These are phyloP conservation scores for Tetramorium simillimum DNA, from an alignment of 1,140 invertebrate genomes.

Conservation along the genomic window DNA sequence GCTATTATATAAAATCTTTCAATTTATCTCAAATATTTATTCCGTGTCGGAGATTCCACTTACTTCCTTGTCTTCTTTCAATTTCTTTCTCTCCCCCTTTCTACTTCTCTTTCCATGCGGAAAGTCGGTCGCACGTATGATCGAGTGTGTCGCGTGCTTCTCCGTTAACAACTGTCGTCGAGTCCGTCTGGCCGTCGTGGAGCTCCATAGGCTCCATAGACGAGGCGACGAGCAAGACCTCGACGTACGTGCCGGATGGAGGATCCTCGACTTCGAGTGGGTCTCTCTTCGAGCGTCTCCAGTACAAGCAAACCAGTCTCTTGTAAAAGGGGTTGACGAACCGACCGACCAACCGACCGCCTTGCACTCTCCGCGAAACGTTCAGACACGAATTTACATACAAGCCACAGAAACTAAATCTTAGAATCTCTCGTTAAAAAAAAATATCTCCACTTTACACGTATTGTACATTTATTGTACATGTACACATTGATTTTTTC, in stretches of 20 bases:
- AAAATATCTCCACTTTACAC: background rate
- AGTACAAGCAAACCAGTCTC: constrained; percentile 50
- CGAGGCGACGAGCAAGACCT: constrained; percentile 44
- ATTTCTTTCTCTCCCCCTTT: background rate
- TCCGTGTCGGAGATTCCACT: background rate
- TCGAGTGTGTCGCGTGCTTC: constrained; percentile 55
- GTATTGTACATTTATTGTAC: background rate
- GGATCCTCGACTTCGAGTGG: constrained; percentile 63
- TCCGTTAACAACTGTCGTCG: constrained; percentile 60
- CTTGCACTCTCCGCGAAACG: background rate
- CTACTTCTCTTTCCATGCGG: background rate
- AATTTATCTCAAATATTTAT: constrained; percentile 20
- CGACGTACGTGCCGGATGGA: constrained; percentile 62
- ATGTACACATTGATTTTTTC: background rate
- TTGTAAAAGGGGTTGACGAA: constrained; percentile 36
- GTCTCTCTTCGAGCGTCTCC: constrained; percentile 55
- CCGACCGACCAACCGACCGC: constrained; percentile 15
- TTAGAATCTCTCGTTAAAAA: background rate
- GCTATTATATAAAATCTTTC: background rate
- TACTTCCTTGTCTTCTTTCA: background rate
- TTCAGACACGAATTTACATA: background rate
- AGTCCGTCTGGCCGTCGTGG: constrained; percentile 64
- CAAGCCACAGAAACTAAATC: background rate
- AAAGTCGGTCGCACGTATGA: constrained; percentile 51
- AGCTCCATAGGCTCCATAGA: constrained; percentile 56